A percentile compares a stretch with the other conserved stretches of the same genome.
Conservation (phyloP, 53 echinoderm and acorn worm genomes). For the Antedon mediterranea region DNA sequence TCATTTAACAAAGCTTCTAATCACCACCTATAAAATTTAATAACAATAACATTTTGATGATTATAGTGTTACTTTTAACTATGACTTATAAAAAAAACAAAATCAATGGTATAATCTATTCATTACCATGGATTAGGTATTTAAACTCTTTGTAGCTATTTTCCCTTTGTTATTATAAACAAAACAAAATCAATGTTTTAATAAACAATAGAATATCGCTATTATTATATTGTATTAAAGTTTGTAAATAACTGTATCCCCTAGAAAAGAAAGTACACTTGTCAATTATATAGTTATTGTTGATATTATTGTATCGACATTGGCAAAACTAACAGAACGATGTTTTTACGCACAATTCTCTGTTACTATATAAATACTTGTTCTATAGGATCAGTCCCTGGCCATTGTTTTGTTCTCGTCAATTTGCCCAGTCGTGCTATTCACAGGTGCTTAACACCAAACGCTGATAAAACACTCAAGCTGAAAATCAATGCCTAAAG, state of each 20-base stretch:
- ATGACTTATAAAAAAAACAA: not conserved
- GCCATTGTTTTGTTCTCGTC: not conserved
- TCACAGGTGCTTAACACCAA: not conserved
- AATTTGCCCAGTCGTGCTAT: not conserved
- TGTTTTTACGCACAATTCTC: not conserved
- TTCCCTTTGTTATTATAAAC: not conserved
- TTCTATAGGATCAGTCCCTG: not conserved
- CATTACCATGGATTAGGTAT: not conserved
- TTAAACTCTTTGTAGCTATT: not conserved
- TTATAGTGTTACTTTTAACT: not conserved
- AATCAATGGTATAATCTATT: not conserved
- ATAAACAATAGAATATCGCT: not conserved
- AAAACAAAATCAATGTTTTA: not conserved
- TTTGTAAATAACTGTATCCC: too few relatives aligned
- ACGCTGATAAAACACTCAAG: not conserved
- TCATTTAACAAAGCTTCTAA: too few relatives aligned
- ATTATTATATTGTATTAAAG: not conserved
- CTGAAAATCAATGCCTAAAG: not conserved
- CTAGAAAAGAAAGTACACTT: too few relatives aligned
- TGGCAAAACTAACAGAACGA: not conserved
- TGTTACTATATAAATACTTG: not conserved
- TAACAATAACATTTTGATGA: not conserved
- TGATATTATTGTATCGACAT: not conserved
- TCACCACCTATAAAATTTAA: too few relatives aligned
- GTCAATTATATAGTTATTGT: not conserved